phyloP scores from a whole-genome alignment of 2,888 invertebrate genomes.

The Tinea trinotella region DNA sequence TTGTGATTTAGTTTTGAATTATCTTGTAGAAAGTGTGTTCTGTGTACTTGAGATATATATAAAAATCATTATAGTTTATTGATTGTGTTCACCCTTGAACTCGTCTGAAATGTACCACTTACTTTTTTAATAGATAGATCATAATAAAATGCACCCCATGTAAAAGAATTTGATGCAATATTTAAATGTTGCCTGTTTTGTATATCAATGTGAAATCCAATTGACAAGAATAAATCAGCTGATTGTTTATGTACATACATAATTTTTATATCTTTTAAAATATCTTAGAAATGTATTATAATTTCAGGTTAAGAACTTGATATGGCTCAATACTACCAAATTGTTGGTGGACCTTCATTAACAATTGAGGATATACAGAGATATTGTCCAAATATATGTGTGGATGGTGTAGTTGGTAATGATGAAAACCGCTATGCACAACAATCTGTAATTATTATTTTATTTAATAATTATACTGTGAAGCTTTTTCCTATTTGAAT shows the following conservation, averaged over 20 bases:
- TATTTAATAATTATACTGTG: not conserved
- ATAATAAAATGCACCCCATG: not conserved
- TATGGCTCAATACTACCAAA: conserved; percentile 82
- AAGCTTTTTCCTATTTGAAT: too few relatives aligned
- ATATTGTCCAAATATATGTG: conserved; percentile 74
- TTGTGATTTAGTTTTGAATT: too few relatives aligned
- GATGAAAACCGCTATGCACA: conserved; percentile 65
- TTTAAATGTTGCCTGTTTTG: not conserved
- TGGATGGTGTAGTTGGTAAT: conserved; percentile 65
- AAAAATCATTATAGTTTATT: not conserved
- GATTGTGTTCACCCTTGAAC: conserved; percentile 6
- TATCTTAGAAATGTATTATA: conserved; percentile 19
- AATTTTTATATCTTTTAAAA: not conserved
- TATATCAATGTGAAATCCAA: too few relatives aligned
- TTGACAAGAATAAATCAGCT: not conserved
- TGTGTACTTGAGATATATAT: too few relatives aligned
- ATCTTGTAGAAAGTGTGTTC: too few relatives aligned
- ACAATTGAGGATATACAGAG: conserved; percentile 75
- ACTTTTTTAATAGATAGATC: not conserved
- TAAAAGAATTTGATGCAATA: not conserved
- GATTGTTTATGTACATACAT: not conserved
- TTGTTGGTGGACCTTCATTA: conserved; percentile 71
- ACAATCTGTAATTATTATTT: conserved; percentile 29
- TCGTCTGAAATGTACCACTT: not conserved
- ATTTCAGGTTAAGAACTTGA: conserved; percentile 53